Percentiles rank a stretch among this genome's conserved stretches.
These are phyloP conservation scores for Trichonephila clavipes DNA, from an alignment of 1,140 invertebrate genomes.

Conservation along the genomic window DNA sequence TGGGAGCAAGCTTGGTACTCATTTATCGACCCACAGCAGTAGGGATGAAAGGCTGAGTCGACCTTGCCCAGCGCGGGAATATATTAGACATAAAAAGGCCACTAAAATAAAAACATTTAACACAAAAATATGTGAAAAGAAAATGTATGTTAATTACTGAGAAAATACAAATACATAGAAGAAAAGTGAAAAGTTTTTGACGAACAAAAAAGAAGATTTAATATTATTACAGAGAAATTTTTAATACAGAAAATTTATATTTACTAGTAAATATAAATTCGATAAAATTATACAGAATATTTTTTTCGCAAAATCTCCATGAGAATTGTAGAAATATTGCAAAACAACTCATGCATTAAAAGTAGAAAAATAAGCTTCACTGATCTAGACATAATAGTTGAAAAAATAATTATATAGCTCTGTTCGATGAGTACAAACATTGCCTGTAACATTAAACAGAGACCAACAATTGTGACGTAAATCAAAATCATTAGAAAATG, in stretches of 20 bases:
- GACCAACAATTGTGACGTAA: not conserved
- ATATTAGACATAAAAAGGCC: too few relatives aligned
- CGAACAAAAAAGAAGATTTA: not conserved
- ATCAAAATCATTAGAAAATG: not conserved
- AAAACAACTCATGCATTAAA: constrained; percentile 5
- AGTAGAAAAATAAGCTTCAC: not conserved
- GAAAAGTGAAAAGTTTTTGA: not conserved
- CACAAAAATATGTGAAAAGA: too few relatives aligned
- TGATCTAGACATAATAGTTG: not conserved
- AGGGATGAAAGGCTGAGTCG: too few relatives aligned
- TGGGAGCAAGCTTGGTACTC: too few relatives aligned
- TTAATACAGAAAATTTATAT: too few relatives aligned
- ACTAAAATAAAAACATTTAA: too few relatives aligned
- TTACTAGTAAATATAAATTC: too few relatives aligned
- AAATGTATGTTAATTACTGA: too few relatives aligned
- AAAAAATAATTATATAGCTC: not conserved
- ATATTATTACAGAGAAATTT: too few relatives aligned
- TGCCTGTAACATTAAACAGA: not conserved
- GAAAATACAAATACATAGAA: not conserved
- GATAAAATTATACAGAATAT: not conserved
- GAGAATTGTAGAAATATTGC: not conserved
- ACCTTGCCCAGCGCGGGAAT: too few relatives aligned
- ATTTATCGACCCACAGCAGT: too few relatives aligned
- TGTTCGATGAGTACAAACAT: not conserved
- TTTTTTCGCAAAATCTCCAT: not conserved